A percentile compares a stretch with the other conserved stretches of the same genome.
These are phyloP conservation scores for Dissostichus mawsoni DNA, from an alignment of 2,113 vertebrate species.

Conservation along the genomic window DNA sequence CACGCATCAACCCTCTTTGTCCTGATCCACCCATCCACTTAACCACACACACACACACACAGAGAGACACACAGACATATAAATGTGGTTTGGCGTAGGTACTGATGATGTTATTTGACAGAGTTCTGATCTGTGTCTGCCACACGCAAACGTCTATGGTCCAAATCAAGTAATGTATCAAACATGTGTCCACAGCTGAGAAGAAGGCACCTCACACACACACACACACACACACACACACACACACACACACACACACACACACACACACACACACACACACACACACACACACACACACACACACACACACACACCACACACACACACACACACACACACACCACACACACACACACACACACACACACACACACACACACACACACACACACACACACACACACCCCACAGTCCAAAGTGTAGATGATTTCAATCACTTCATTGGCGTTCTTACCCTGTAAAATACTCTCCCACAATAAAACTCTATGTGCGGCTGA, in stretches of 20 bases:
- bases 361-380: slow-evolving; percentile 21
- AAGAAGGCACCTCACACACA: slow-evolving; percentile 33
- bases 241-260: slow-evolving; percentile 25
- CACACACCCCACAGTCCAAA: slow-evolving; percentile 25
- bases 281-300: slow-evolving; percentile 28
- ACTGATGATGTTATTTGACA: slow-evolving; percentile 69
- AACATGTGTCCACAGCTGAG: slow-evolving; percentile 68
- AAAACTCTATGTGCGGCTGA: slow-evolving; percentile 69
- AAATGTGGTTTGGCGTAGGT: slow-evolving; percentile 54
- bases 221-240: slow-evolving; percentile 20
- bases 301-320: slow-evolving; percentile 18
- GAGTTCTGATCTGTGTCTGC: slow-evolving; percentile 70
- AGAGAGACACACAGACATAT: slow-evolving; percentile 36
- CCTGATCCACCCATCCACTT: slow-evolving; percentile 53
- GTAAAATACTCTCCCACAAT: slow-evolving; percentile 66
- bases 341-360: slow-evolving; percentile 22
- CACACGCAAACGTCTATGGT: slow-evolving; percentile 70
- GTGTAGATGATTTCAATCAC: slow-evolving; percentile 64
- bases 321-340: slow-evolving; percentile 29
- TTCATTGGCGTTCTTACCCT: slow-evolving; percentile 62
- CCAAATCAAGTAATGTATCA: slow-evolving; percentile 74
- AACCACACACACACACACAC: slow-evolving; percentile 2
- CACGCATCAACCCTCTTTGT: slow-evolving; percentile 52
- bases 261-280: slow-evolving; percentile 17
- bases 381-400: slow-evolving; percentile 28